Conservation (phyloP, 2,113 vertebrate species). For the Syrrhaptes paradoxus region DNA sequence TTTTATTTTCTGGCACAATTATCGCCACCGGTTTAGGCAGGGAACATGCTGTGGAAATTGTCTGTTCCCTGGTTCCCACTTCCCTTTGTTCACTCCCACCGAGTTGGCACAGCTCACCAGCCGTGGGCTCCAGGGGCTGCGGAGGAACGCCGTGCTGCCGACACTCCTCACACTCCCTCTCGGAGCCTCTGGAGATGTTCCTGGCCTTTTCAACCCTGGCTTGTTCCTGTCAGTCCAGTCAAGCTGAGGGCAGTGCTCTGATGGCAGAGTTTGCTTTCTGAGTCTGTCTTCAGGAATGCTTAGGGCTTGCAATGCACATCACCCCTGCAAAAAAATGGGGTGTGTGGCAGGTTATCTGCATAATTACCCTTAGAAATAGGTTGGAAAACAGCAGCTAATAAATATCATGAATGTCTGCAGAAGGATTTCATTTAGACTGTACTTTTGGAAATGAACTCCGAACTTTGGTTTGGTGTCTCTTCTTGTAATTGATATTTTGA, state of each 20-base stretch:
- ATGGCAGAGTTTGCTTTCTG: background rate
- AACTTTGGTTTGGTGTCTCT: conserved; percentile 15
- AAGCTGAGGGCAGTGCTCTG: background rate
- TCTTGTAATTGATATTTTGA: conserved; percentile 10
- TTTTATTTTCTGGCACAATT: conserved; percentile 23
- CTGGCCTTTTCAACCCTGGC: conserved; percentile 45
- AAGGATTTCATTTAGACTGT: conserved; percentile 12
- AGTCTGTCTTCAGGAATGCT: background rate
- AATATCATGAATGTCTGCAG: background rate
- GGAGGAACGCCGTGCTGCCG: fast-evolving
- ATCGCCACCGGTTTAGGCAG: background rate
- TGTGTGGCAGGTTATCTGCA: background rate
- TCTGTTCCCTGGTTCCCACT: conserved; percentile 20
- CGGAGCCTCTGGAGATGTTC: background rate
- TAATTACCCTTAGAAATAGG: background rate
- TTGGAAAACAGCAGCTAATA: conserved; percentile 26
- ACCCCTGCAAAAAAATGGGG: background rate
- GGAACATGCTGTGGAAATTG: conserved; percentile 34
- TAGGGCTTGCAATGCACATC: background rate
- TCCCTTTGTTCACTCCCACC: conserved; percentile 36
- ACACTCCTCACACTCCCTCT: conserved; percentile 11
- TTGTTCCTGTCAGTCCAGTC: background rate
- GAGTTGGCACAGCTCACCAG: background rate
- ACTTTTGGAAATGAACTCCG: background rate
- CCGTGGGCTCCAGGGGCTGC: background rate